These are phyloP conservation scores for Halichoerus grypus DNA, from an alignment of 2,113 vertebrate genomes.

Conservation along the genomic window DNA sequence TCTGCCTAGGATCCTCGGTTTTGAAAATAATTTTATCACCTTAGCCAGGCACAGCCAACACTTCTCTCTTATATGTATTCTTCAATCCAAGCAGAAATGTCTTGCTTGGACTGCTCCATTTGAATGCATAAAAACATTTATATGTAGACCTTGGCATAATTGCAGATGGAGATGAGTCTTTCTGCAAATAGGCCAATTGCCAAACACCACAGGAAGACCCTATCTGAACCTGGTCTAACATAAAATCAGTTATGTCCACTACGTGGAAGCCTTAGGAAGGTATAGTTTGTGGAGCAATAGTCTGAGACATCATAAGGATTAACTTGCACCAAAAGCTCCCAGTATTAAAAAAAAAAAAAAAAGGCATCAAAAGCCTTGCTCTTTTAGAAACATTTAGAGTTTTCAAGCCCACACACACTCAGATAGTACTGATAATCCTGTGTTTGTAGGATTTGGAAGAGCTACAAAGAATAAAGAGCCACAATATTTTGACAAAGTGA, in stretches of 20 bases:
- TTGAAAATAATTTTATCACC: conserved; percentile 59
- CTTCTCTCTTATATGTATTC: not conserved
- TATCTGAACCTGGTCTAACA: not conserved
- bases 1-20: conserved; percentile 41
- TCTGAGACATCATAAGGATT: conserved; percentile 42
- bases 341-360: not conserved
- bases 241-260: not conserved
- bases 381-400: conserved; percentile 61
- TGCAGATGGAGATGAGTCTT: conserved; percentile 13
- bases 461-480: conserved; percentile 54
- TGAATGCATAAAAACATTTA: not conserved
- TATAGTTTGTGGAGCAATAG: not conserved
- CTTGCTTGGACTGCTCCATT: not conserved
- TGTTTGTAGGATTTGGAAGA: conserved; percentile 61
- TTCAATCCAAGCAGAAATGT: conserved; percentile 51
- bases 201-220: not conserved
- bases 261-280: not conserved
- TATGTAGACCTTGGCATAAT: not conserved
- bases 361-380: not conserved
- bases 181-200: not conserved
- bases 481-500: conserved; percentile 69
- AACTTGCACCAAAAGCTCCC: conserved; percentile 13
- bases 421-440: conserved; percentile 53
- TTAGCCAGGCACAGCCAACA: conserved; percentile 15
- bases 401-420: conserved; percentile 64